Percentiles rank a stretch among this genome's conserved stretches.
These are phyloP conservation scores for Zaprionus camerounensis DNA, from an alignment of 1,140 invertebrate genomes.

Conservation along the genomic window DNA sequence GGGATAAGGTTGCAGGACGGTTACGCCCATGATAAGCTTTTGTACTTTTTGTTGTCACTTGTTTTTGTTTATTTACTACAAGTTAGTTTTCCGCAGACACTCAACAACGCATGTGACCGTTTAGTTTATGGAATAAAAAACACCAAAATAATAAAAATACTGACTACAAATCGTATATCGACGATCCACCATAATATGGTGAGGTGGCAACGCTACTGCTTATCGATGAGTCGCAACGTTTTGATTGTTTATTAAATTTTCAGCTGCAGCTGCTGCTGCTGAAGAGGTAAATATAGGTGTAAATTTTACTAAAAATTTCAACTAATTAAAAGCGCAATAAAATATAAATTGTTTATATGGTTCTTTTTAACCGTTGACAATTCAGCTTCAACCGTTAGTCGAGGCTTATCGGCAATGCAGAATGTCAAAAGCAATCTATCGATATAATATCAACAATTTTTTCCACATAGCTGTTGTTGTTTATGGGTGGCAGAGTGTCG, in stretches of 20 bases:
- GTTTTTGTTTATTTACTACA: slow-evolving; percentile 11
- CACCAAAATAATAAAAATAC: background rate
- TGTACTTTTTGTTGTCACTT: background rate
- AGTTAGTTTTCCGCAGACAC: background rate
- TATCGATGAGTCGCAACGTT: background rate
- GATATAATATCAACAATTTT: slow-evolving; percentile 21
- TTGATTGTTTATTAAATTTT: background rate
- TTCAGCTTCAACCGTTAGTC: background rate
- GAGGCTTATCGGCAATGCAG: background rate
- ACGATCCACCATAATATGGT: background rate
- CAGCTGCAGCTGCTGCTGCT: background rate
- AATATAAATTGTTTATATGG: background rate
- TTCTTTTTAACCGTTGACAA: background rate
- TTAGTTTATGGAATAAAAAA: background rate
- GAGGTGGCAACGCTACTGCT: background rate
- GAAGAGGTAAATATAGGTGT: background rate
- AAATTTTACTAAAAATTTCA: background rate
- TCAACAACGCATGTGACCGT: background rate
- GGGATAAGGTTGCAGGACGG: slow-evolving; percentile 91
- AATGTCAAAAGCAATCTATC: slow-evolving; percentile 15
- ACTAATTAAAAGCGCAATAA: background rate
- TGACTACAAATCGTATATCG: background rate
- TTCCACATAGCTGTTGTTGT: slow-evolving; percentile 14
- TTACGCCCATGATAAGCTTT: slow-evolving; percentile 66
- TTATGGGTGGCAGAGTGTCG: slow-evolving; percentile 27